Evolutionary conservation across 2,797 vertebrate genomes (phyloP).

Genomic region (Propithecus deckenii): DNA sequence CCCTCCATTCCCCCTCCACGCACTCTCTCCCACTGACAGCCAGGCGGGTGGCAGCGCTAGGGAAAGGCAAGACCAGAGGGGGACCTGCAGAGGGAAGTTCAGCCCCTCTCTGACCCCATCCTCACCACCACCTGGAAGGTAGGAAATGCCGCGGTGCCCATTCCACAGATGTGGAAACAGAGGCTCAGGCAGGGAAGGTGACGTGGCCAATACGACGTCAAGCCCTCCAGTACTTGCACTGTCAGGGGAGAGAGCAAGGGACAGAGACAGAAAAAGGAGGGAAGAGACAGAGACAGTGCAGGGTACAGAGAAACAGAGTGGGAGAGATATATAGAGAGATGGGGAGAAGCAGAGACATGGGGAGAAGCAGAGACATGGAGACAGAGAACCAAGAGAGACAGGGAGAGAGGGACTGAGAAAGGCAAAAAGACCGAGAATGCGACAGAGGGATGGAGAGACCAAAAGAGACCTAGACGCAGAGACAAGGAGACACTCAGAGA

Average conservation of each 20-base stretch:
- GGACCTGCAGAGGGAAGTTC: background rate
- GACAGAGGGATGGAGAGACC: background rate
- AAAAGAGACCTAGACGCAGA: background rate
- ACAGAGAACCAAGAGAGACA: background rate
- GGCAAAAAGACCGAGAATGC: background rate
- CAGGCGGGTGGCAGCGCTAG: background rate
- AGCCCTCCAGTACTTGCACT: background rate
- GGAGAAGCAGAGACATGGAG: background rate
- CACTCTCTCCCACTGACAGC: background rate
- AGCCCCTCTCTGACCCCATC: background rate
- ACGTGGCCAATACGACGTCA: background rate
- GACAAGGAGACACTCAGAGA: background rate
- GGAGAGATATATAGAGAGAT: background rate
- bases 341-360: background rate
- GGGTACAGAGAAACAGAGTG: background rate
- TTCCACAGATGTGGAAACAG: constrained; percentile 68
- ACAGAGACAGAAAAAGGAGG: background rate
- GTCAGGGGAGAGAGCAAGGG: background rate
- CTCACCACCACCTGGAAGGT: background rate
- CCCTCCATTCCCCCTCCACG: background rate
- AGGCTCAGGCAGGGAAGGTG: background rate
- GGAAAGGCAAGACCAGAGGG: background rate
- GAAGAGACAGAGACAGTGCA: background rate
- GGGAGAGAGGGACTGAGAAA: background rate
- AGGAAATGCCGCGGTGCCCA: background rate